Base-by-base conservation (phyloP, 2,113 vertebrate species). In the Coptodon rendalli region DNA sequence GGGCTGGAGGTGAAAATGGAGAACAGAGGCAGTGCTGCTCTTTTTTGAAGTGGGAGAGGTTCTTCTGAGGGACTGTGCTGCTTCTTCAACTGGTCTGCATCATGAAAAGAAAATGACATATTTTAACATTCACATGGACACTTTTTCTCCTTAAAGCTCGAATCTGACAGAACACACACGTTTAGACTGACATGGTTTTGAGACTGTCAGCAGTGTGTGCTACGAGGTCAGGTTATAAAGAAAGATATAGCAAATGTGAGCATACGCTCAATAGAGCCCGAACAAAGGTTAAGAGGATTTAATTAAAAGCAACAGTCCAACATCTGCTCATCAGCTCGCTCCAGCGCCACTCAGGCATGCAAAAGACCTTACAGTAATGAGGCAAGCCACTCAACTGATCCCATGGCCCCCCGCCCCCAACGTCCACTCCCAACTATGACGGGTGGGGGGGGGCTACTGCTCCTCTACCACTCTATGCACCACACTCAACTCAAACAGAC, bases 251-350 rank as follows among this genome's bases (percentile, higher is more conserved):
- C 80, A 84, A 89, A 88, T 53, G 82, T 38, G 89, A n/a, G 79
- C 80, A 92, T 92, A 93, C 91, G 93, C 94, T 95, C 90, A 96
- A 95, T 95, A 90, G 94, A 94, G 92, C 94, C 87, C 90, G 94
- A 95, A 96, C 94, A 97, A 97, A 96, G 93, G 93, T 96, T 93
- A 94, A 91, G 87, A 73, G 89, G 94, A 96, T 96, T 95, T 96
- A 95, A 96, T 97, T 96, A 96, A 96, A 96, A 96, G 94, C 94
- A 97, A 95, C 95, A 96, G 95, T 95, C 93, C 92, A 94, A 96
- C 96, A 96, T 96, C 96, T 96, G 96, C 94, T 95, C 96, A 95
- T 96, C 94, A 94, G 93, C 92, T 93, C 85, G 90, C 94, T 94
- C 81, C 93, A 94, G 86, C 86, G 59, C 92, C 93, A 95, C 91